Evolutionary conservation across 1,140 invertebrate genomes (phyloP).

Genomic region (Aphis gossypii): DNA sequence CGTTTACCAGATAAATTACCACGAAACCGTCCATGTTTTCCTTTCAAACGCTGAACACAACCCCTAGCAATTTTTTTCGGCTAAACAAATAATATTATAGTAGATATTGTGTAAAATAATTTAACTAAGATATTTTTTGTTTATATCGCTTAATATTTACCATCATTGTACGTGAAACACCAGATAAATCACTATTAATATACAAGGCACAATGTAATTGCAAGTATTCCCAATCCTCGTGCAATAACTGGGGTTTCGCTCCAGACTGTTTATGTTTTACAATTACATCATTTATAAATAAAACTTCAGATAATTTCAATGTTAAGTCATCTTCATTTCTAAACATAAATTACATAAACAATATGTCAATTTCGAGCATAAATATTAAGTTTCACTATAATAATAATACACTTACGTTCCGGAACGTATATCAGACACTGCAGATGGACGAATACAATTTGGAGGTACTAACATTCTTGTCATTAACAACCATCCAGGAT

Average conservation of each 20-base stretch:
- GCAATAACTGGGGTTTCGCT: conserved; percentile 86
- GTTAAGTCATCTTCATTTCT: conserved; percentile 99
- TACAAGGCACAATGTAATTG: conserved; percentile 94
- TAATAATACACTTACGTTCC: conserved; percentile 75
- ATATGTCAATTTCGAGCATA: neutral
- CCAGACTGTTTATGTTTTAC: conserved; percentile 82
- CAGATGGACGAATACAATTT: conserved; percentile 93
- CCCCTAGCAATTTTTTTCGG: conserved; percentile 89
- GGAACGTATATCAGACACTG: conserved; percentile 92
- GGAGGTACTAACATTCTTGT: conserved; percentile 95
- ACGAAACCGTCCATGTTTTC: conserved; percentile 97
- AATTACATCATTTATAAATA: conserved; percentile 94
- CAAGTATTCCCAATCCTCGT: conserved; percentile 97
- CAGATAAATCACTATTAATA: conserved; percentile 97
- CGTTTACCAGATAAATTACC: conserved; percentile 99
- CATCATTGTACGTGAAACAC: conserved; percentile 71
- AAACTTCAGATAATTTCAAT: conserved; percentile 96
- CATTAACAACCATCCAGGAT: conserved; percentile 90
- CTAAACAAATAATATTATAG: conserved; percentile 65
- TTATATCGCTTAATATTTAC: conserved; percentile 60
- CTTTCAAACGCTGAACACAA: conserved; percentile 92
- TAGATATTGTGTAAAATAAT: neutral
- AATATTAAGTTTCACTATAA: neutral
- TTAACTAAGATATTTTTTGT: neutral
- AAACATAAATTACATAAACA: conserved; percentile 24